phyloP scores from a whole-genome alignment of 2,888 invertebrate species.

The Rotaria socialis region DNA sequence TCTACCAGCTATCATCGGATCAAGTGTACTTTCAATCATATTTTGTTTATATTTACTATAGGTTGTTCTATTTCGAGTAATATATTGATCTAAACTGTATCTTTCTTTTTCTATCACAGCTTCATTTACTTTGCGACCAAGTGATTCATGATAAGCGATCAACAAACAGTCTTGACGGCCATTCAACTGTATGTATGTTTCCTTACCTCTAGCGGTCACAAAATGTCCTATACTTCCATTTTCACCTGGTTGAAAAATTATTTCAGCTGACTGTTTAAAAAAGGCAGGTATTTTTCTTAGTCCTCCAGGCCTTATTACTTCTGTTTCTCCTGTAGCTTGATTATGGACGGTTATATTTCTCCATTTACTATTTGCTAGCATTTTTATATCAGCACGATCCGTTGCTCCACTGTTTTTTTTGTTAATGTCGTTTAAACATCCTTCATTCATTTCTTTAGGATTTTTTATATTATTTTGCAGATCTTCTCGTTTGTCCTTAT shows the following conservation, averaged over 20 bases:
- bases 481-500: neutral
- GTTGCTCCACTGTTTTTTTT: neutral
- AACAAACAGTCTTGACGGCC: neutral
- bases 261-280: conserved; percentile 1
- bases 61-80: neutral
- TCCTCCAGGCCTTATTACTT: neutral
- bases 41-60: neutral
- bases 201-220: neutral
- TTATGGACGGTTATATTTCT: neutral
- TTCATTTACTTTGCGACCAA: neutral
- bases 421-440: neutral
- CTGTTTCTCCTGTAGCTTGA: no score
- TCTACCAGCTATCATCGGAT: no score
- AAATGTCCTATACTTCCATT: neutral
- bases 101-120: neutral
- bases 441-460: neutral
- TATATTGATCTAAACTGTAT: neutral
- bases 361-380: neutral
- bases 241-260: neutral
- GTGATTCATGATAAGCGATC: neutral
- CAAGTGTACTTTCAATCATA: no score
- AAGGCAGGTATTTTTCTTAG: neutral
- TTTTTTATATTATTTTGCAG: neutral
- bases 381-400: neutral
- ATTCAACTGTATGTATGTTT: neutral